Base-by-base conservation (phyloP, 2,888 invertebrate genomes). In the Idaea dimidiata region DNA sequence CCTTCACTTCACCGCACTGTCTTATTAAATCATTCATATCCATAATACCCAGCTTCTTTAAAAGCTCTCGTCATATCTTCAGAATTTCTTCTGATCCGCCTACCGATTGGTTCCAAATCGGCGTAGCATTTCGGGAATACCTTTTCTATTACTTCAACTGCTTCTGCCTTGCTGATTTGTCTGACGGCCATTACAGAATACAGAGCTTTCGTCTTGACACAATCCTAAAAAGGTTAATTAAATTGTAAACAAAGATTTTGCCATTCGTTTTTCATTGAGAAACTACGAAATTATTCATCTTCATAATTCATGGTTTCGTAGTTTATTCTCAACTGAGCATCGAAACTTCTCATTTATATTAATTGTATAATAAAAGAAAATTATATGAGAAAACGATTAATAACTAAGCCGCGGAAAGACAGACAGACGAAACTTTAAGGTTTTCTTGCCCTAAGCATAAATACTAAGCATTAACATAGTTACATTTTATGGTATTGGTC, bases 111-210 rank as follows among this genome's bases (percentile, higher is more conserved):
- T 81, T 99, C 99, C 73, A 98, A 91, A 85, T 99, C 99, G 17
- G 94, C 94, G 79, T 99, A 99, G 84, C 99, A 99, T 82, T 95
- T 96, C 0, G 95, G 94, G 86, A 99, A 99, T 0, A 99, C 98
- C 77, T 96, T 94, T 71, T 98, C 96, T 24, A 99, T 96, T 0
- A 96, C 95, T 32, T 94, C 94, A 16, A 94, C 88, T 0, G 97
- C 98, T 81, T 97, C 95, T 59, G 93, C 91, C 65, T 93, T 89
- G 0, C 94, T 91, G 17, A 98, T 94, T 75, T 96, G 95, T 61
- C 97, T 94, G 0, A 97, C 97, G 59, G 97, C 96, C 72, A 97
- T 76, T 1, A 99, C 94, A 0, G 99, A 98, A 70, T 95, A 93
- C 24, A 96, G 77, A 0, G 99, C 99, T 91, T 98, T 97, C 1